Evolutionary conservation across 2,888 invertebrate genomes (phyloP).

Genomic region (Germaria angustata): DNA sequence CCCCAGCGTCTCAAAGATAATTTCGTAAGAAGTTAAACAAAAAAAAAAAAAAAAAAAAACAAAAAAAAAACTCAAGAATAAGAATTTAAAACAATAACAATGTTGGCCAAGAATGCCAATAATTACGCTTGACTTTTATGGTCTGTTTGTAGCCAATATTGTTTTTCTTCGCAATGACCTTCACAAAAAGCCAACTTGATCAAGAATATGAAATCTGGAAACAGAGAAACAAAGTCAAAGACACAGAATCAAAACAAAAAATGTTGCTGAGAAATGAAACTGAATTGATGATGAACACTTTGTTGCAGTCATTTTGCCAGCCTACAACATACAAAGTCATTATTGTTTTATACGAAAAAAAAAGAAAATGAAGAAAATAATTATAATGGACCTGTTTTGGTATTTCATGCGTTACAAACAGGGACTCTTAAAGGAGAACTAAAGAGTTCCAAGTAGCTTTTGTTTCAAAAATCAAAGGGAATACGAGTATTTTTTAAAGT

Average conservation of each 20-base stretch:
- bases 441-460: not conserved
- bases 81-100: constrained; percentile 26
- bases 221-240: constrained; percentile 13
- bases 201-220: constrained; percentile 51
- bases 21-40: too few species aligned
- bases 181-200: constrained; percentile 62
- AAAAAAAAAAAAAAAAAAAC: not conserved
- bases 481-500: not conserved
- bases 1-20: too few species aligned
- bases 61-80: not conserved
- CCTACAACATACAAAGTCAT: constrained; percentile 20
- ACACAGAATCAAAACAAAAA: constrained; percentile 41
- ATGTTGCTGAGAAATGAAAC: not conserved
- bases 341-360: not conserved
- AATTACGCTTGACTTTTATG: constrained; percentile 52
- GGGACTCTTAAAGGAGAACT: not conserved
- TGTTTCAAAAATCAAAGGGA: not conserved
- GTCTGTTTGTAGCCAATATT: constrained; percentile 5
- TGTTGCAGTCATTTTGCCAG: constrained; percentile 2
- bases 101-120: constrained; percentile 49
- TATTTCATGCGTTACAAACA: constrained; percentile 47
- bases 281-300: constrained; percentile 20
- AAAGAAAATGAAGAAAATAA: not conserved
- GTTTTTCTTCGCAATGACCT: constrained; percentile 61
- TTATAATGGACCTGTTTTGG: constrained; percentile 49